Evolutionary conservation across 2,797 vertebrate species (phyloP).

Genomic region (Cryptoprocta ferox): DNA sequence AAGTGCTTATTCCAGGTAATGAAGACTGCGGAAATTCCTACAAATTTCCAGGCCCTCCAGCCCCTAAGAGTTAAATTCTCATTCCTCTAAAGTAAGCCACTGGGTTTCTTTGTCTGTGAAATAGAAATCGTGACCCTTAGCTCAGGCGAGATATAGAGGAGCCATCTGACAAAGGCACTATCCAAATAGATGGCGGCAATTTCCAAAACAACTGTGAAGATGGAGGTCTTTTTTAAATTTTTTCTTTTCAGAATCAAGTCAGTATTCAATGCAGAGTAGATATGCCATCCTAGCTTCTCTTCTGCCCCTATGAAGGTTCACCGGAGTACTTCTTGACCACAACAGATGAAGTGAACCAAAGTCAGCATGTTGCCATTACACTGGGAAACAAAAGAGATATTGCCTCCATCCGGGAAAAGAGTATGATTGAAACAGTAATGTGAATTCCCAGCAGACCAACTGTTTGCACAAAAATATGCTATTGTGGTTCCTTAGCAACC

Average conservation of each 20-base stretch:
- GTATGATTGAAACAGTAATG: not conserved
- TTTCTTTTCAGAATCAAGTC: slow-evolving; percentile 31
- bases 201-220: slow-evolving; percentile 23
- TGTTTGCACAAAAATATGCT: slow-evolving; percentile 51
- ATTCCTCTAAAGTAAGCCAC: not conserved
- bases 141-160: not conserved
- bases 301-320: slow-evolving; percentile 69
- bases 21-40: slow-evolving; percentile 42
- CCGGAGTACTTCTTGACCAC: slow-evolving; percentile 45
- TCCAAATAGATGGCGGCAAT: not conserved
- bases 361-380: slow-evolving; percentile 54
- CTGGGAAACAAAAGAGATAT: slow-evolving; percentile 59
- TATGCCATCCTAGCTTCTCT: not conserved
- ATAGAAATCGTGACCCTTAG: not conserved
- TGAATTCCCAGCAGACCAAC: slow-evolving; percentile 70
- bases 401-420: slow-evolving; percentile 19
- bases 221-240: not conserved
- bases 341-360: slow-evolving; percentile 60
- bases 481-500: slow-evolving; percentile 84
- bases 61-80: slow-evolving; percentile 19
- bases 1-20: slow-evolving; percentile 46
- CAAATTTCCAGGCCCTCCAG: not conserved
- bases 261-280: not conserved
- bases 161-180: not conserved
- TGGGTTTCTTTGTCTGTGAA: slow-evolving; percentile 31